Evolutionary conservation across 2,888 invertebrate species (phyloP).

Genomic region (Cosmia trapezina): DNA sequence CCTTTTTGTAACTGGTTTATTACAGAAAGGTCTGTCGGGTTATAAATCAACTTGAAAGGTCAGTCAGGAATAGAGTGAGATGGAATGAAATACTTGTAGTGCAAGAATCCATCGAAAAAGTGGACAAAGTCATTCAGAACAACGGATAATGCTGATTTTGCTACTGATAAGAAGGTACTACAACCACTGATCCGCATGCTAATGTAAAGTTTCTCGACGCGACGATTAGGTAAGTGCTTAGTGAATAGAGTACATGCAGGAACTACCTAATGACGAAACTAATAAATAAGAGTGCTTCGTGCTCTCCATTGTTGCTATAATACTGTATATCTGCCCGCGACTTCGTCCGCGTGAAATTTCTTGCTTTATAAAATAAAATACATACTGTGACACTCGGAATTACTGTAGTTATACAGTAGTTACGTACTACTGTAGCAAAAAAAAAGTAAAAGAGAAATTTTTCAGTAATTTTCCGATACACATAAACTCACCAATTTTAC

Average conservation of each 20-base stretch:
- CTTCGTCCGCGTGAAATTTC: too few relatives aligned
- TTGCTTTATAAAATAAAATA: too few relatives aligned
- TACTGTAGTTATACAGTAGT: too few relatives aligned
- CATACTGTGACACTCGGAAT: too few relatives aligned
- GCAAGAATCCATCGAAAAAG: neutral
- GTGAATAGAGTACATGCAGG: neutral
- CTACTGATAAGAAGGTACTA: conserved; percentile 1
- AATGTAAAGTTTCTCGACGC: neutral
- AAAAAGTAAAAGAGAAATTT: too few relatives aligned
- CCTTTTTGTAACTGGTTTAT: neutral
- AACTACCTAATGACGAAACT: neutral
- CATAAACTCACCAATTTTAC: too few relatives aligned
- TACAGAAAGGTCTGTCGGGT: neutral
- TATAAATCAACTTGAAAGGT: neutral
- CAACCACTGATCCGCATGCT: neutral
- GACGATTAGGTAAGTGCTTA: neutral
- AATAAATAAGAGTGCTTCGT: too few relatives aligned
- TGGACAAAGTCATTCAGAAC: neutral
- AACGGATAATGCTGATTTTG: neutral
- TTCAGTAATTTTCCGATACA: too few relatives aligned
- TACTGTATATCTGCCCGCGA: too few relatives aligned
- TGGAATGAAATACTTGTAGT: neutral
- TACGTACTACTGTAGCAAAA: too few relatives aligned
- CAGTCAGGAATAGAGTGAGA: neutral
- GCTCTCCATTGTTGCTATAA: neutral